These are phyloP conservation scores for Crotophaga sulcirostris DNA, from an alignment of 2,113 vertebrate species.

Conservation along the genomic window DNA sequence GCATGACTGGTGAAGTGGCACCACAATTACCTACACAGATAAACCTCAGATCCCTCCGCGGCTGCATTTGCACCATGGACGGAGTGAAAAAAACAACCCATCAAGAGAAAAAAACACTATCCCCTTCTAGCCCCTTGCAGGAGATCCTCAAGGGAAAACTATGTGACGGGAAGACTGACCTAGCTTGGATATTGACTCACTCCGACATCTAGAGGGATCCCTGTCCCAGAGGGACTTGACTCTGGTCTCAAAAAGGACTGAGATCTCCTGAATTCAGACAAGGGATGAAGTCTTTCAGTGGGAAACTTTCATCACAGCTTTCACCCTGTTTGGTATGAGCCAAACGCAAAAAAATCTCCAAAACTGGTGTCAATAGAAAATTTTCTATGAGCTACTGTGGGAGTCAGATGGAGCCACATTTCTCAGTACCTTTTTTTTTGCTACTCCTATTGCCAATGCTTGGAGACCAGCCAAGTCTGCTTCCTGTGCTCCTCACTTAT, in stretches of 20 bases:
- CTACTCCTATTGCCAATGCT: background rate
- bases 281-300: background rate
- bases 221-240: background rate
- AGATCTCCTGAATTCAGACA: background rate
- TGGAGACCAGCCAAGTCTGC: conserved; percentile 5
- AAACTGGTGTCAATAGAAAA: background rate
- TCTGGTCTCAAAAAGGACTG: background rate
- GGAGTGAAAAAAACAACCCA: background rate
- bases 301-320: background rate
- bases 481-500: conserved; percentile 24
- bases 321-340: background rate
- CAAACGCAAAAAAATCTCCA: background rate
- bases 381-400: background rate
- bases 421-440: background rate
- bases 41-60: background rate
- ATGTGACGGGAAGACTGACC: background rate
- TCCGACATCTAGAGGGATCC: background rate
- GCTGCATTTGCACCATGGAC: background rate
- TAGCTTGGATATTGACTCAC: background rate
- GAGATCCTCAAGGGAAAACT: background rate
- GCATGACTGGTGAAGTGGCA: background rate
- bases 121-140: background rate
- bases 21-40: background rate
- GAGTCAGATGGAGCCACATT: background rate
- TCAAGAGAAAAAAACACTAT: background rate